These are phyloP conservation scores for Torymus texanus DNA, from an alignment of 2,888 invertebrate genomes.

Conservation along the genomic window DNA sequence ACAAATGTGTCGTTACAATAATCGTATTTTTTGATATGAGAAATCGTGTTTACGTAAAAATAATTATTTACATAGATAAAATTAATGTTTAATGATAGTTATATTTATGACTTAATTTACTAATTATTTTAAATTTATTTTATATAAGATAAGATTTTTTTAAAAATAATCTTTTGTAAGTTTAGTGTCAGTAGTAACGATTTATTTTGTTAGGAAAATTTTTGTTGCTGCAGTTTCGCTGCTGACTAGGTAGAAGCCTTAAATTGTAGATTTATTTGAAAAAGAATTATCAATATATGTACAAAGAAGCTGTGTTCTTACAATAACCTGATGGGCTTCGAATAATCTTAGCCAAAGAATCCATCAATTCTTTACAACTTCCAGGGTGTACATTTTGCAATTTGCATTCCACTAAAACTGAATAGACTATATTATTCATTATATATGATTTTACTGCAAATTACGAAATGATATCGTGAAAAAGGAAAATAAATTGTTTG, in stretches of 20 bases:
- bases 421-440: slow-evolving; percentile 37
- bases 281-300: slow-evolving; percentile 55
- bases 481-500: slow-evolving; percentile 62
- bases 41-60: slow-evolving; percentile 30
- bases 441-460: slow-evolving; percentile 52
- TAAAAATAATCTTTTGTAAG: slow-evolving; percentile 18
- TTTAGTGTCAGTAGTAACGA: slow-evolving; percentile 45
- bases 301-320: slow-evolving; percentile 60
- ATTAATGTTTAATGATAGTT: slow-evolving; percentile 35
- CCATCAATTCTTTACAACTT: slow-evolving; percentile 51
- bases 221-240: slow-evolving; percentile 58
- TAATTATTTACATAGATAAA: slow-evolving; percentile 32
- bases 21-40: slow-evolving; percentile 50
- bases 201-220: slow-evolving; percentile 53
- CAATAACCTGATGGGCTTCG: slow-evolving; percentile 58
- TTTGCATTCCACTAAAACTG: slow-evolving; percentile 58
- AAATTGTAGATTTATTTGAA: slow-evolving; percentile 54
- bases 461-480: slow-evolving; percentile 47
- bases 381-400: slow-evolving; percentile 52
- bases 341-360: slow-evolving; percentile 56
- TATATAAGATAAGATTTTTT: slow-evolving; percentile 10
- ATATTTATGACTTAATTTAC: slow-evolving; percentile 22
- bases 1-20: slow-evolving; percentile 54
- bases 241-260: slow-evolving; percentile 53
- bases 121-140: slow-evolving; percentile 34